Base-by-base conservation (phyloP, 2,113 vertebrate species). In the Hypocryptadius cinnamomeus region DNA sequence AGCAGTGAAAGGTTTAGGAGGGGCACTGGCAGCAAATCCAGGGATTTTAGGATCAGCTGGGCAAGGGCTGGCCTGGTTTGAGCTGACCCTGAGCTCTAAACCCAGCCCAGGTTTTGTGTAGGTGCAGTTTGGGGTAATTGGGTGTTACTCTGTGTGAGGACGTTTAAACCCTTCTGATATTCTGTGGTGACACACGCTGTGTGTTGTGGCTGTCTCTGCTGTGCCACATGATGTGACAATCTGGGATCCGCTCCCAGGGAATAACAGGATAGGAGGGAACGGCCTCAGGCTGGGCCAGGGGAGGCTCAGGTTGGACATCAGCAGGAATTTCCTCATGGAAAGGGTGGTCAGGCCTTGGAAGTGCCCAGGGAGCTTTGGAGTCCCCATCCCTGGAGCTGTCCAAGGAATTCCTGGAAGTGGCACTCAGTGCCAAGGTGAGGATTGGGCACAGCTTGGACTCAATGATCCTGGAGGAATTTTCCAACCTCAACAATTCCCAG, bases 371-470 rank as follows among this genome's bases (percentile, higher is more conserved):
- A 56, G 5, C 5, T 66, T 66, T 56, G 50, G 50, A 31, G 0
- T 56, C 0, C 21, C 27, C 50, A 56, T 47, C 10, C 63, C 51
- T 39, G 63, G 42, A 33, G 13, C 4, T 16, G 4, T 13, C 78
- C 51, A 13, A 21, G 78, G 64, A 80, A 69, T 48, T 48, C 23
- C 64, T 33, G 63, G 50, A 45, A 10, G 50, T 25, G 48, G 24
- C 47, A 10, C 30, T 35, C 39, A 2, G 31, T 23, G 15, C n/a
- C n/a, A n/a, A n/a, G n/a, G 31, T 24, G 16, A 40, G 50, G 6
- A 66, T 66, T 0, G 0, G 12, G 1, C 51, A 1, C n/a, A 37
- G 27, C 8, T 39, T 4, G 17, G 17, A 42, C 30, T 27, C 0
- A 0, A 2, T 27, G 63, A 13, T 1, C 22, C 2, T 8, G 40